Evolutionary conservation across 2,113 vertebrate species (phyloP).

Genomic region (Heterochromis multidens): DNA sequence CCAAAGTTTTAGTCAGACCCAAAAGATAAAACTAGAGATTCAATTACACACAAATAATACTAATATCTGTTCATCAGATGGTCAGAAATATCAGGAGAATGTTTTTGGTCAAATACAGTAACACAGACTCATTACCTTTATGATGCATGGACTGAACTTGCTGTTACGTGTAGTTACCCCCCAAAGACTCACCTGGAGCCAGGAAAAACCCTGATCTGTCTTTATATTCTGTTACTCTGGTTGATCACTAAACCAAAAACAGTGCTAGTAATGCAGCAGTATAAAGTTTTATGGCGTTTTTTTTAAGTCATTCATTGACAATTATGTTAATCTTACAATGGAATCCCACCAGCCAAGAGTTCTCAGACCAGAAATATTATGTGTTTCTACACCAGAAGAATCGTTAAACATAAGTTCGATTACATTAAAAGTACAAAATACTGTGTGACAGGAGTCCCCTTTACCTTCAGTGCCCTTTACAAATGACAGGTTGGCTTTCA

Average conservation of each 20-base stretch:
- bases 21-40: not conserved
- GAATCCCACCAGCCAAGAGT: not conserved
- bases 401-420: too few species aligned
- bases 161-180: not conserved
- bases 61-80: not conserved
- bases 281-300: not conserved
- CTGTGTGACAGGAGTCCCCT: too few species aligned
- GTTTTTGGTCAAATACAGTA: too few species aligned
- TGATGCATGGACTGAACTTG: not conserved
- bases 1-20: accelerated
- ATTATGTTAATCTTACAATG: not conserved
- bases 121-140: not conserved
- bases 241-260: not conserved
- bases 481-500: too few species aligned
- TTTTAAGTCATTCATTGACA: not conserved
- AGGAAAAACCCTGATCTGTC: not conserved
- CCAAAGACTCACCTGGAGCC: not conserved
- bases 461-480: too few species aligned
- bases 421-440: too few species aligned
- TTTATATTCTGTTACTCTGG: not conserved
- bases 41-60: not conserved
- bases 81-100: not conserved
- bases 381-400: not conserved
- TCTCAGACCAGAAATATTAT: not conserved
- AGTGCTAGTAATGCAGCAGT: not conserved